Evolutionary conservation across 2,113 vertebrate species (phyloP), one percentile per base, ranked within the genome.

Genomic region (Blennius ocellaris): DNA sequence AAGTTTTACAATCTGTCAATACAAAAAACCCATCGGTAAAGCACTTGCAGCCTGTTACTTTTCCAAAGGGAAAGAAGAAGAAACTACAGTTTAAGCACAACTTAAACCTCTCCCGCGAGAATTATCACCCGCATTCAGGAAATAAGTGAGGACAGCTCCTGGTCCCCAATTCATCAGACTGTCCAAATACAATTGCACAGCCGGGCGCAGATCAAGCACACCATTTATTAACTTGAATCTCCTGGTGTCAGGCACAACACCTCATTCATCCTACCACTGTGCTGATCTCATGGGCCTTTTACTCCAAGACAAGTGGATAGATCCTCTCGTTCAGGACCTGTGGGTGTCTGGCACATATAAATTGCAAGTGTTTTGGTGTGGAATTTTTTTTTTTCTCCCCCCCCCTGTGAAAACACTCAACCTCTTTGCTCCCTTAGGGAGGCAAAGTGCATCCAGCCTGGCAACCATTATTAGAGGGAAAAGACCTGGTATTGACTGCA

Each of bases 121-220:
- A 73, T 85, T 70, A 93, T 86, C 60, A 47, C 83, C 82, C 62
- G 66, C 56, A 71, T 55, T 88, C 68, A 58, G 70, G 59, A 62
- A 80, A 81, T 79, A 81, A 78, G 76, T 54, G 72, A 70, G 73
- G 80, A 83, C 74, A 68, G 78, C 70, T 79, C 70, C 61, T 3
- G n/a, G 83, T 85, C 70, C 53, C 53, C 76, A 81, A 93, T 93
- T 92, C 84, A 92, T 94, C 93, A 93, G 79, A 60, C 56, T 84
- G 73, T 75, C 80, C 82, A 86, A 86, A 92, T 78, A 91, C 85
- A 85, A 89, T 90, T 83, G 88, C 75, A 69, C 74, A 72, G 83
- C 64, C 56, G 36, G 68, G 73, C 76, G 57, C 51, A 47, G 84
- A 87, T 84, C 80, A 87, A 81, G 81, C 65, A 8, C 43, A 36